Base-by-base conservation (phyloP, 23 tunicate genomes). In the Phallusia fumigata region DNA sequence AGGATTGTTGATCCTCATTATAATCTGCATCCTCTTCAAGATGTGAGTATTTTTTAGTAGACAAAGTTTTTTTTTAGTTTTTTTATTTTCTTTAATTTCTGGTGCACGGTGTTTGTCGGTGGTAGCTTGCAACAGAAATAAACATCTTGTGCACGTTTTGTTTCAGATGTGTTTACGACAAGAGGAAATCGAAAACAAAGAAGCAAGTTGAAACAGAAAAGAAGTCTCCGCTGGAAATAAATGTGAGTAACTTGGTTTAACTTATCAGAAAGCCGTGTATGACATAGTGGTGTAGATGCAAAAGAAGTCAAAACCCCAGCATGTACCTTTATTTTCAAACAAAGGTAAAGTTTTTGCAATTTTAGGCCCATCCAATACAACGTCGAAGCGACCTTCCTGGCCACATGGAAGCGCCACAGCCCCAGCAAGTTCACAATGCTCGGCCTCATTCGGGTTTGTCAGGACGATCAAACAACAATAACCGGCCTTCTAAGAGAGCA, bases 291-390 rank as follows among this genome's bases (percentile, higher is more conserved):
- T n/a, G n/a, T n/a, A n/a, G n/a, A n/a, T n/a, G n/a, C n/a, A n/a
- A n/a, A n/a, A n/a, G n/a, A n/a, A n/a, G n/a, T n/a, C n/a, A n/a
- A n/a, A n/a, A n/a, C n/a, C n/a, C n/a, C n/a, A n/a, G n/a, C n/a
- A n/a, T n/a, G n/a, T n/a, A n/a, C n/a, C n/a, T n/a, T n/a, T n/a
- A n/a, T n/a, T n/a, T n/a, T n/a, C n/a, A n/a, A n/a, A n/a, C n/a
- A n/a, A n/a, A n/a, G n/a, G n/a, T 3, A 40, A 40, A 40, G 10
- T 11, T 6, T 5, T 65, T 26, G 31, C 3, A 26, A 32, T 74
- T 74, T 74, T 74, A 74, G 77, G 77, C 77, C 19, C 77, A 74
- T 31, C 77, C 77, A 18, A 74, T 74, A 32, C 77, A 74, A 28
- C 36, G 77, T 3, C 40, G 36, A 30, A 33, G 19, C 40, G 44